Evolutionary conservation across 2,113 vertebrate genomes (phyloP), one percentile per base, ranked within the genome.

Genomic region (Connochaetes taurinus): DNA sequence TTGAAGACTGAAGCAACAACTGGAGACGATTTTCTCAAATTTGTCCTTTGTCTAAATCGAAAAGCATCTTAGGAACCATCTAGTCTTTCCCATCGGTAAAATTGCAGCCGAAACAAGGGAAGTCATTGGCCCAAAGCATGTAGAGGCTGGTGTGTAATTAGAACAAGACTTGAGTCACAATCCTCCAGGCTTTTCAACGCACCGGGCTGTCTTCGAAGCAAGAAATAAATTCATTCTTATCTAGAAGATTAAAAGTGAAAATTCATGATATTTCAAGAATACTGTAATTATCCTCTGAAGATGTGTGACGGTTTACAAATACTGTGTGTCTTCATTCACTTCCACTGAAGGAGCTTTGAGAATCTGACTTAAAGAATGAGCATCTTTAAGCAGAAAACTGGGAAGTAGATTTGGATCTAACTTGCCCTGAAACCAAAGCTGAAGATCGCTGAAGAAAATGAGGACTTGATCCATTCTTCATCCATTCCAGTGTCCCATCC

Each of bases 1-100:
- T 89, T 43, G 95, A 97, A 97, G 96, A 87, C 76, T 78, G 85
- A 93, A 94, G 86, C 47, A 93, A 94, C 91, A 88, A 90, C 47
- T 81, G n/a, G 47, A 95, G 60, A 87, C 43, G 23, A 82, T 83
- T 81, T 90, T 64, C 62, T 82, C 82, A 31, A 64, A 74, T 76
- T 87, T 96, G 43, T 45, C 58, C 29, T 86, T 89, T 87, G 52
- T 91, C n/a, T 89, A 95, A 97, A 94, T 76, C 11, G 2, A 40
- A 13, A 91, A 96, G 80, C 3, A 91, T 80, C 53, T 91, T 74
- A 55, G 67, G 27, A 95, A 64, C 64, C 58, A 53, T 97, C 81
- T 92, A 93, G 36, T 76, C 40, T 90, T 17, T 87, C 11, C 53
- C 52, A 76, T 4, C 78, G 53, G 88, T 74, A 94, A 95, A 87